A percentile compares a stretch with the other conserved stretches of the same genome.
These are phyloP conservation scores for Gasterosteus nipponicus DNA, from an alignment of 2,113 vertebrate genomes.

Conservation along the genomic window DNA sequence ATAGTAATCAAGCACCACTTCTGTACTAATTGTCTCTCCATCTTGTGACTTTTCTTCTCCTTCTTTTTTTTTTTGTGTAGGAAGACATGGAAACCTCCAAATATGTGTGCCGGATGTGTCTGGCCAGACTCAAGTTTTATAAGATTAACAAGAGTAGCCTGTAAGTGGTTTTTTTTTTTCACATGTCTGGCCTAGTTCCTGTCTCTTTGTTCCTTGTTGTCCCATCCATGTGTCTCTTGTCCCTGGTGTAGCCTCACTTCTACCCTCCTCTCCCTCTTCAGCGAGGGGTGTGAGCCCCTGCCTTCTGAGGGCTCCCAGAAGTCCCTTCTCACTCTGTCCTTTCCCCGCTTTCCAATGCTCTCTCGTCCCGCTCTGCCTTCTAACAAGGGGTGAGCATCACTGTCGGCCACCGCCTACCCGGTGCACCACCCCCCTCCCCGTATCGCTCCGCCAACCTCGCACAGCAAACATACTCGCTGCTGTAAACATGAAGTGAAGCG, in stretches of 20 bases:
- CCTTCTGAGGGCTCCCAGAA: slow-evolving; percentile 89
- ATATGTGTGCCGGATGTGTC: slow-evolving; percentile 97
- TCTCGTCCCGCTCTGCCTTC: slow-evolving; percentile 88
- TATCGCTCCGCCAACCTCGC: background rate
- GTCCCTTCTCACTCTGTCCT: slow-evolving; percentile 89
- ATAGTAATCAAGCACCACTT: slow-evolving; percentile 11
- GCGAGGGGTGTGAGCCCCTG: slow-evolving; percentile 86
- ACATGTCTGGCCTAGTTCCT: slow-evolving; percentile 49
- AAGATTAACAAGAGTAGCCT: slow-evolving; percentile 93
- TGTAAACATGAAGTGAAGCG: slow-evolving; percentile 7
- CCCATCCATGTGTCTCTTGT: slow-evolving; percentile 51
- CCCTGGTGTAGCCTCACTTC: slow-evolving; percentile 55
- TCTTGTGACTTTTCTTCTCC: slow-evolving; percentile 33
- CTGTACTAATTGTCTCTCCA: slow-evolving; percentile 10
- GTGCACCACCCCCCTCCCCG: slow-evolving; percentile 21
- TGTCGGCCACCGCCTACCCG: slow-evolving; percentile 60
- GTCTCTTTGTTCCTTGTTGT: slow-evolving; percentile 52
- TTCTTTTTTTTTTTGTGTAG: slow-evolving; percentile 72
- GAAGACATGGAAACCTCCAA: slow-evolving; percentile 99
- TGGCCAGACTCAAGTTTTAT: slow-evolving; percentile 97
- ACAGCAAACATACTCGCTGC: slow-evolving; percentile 5
- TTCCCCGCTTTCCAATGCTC: slow-evolving; percentile 93
- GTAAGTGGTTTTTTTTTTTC: slow-evolving; percentile 84
- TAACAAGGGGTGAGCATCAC: slow-evolving; percentile 90
- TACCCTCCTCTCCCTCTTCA: slow-evolving; percentile 80